These are phyloP conservation scores for Hyles vespertilio DNA, from an alignment of 1,140 invertebrate species.

Conservation along the genomic window DNA sequence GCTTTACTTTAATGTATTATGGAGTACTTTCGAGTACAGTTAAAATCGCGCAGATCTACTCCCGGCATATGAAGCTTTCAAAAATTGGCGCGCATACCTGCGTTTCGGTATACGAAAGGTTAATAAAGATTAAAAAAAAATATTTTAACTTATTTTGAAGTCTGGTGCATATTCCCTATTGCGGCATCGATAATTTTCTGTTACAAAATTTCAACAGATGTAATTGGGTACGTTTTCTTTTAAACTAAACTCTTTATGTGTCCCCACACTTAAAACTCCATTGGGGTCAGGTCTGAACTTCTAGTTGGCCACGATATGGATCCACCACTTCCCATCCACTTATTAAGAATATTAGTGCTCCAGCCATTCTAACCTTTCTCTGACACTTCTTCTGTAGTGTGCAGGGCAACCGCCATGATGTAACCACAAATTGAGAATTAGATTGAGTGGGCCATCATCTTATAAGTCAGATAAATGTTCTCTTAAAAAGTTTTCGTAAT, in stretches of 20 bases:
- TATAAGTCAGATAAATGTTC: constrained; percentile 36
- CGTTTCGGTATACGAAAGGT: too few relatives aligned
- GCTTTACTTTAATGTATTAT: too few relatives aligned
- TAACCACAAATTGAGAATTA: constrained; percentile 34
- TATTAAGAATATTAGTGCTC: constrained; percentile 13
- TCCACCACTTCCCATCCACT: constrained; percentile 16
- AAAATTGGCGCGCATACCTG: too few relatives aligned
- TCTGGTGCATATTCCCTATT: too few relatives aligned
- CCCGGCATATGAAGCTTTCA: too few relatives aligned
- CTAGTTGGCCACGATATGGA: constrained; percentile 12
- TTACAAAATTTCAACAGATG: too few relatives aligned
- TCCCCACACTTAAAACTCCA: constrained; percentile 15
- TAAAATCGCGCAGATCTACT: too few relatives aligned
- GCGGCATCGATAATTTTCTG: too few relatives aligned
- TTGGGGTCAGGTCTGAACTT: constrained; percentile 16
- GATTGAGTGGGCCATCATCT: constrained; percentile 23
- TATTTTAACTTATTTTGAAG: too few relatives aligned
- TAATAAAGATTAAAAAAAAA: too few relatives aligned
- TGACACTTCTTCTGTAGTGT: constrained; percentile 18
- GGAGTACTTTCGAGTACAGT: too few relatives aligned
- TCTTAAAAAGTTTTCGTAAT: constrained; percentile 38
- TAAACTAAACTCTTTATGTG: constrained; percentile 14
- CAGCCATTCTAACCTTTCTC: constrained; percentile 12
- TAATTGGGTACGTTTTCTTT: too few relatives aligned
- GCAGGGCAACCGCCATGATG: constrained; percentile 34